Conservation (phyloP, 1,140 invertebrate species). For the Agrilus planipennis region DNA sequence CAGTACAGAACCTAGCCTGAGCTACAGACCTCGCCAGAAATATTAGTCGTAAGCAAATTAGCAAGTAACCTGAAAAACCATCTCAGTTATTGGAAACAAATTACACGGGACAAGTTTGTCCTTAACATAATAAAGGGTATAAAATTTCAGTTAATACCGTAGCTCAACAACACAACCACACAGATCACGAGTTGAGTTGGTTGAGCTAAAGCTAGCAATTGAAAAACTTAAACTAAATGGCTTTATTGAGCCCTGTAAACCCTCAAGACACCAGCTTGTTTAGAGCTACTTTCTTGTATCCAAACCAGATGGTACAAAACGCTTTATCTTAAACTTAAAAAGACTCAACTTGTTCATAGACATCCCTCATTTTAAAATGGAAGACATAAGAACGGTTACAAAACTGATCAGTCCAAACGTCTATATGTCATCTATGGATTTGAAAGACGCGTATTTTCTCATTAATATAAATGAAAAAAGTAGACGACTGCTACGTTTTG, state of each 20-base stretch:
- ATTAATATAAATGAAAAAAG: slow-evolving; percentile 9
- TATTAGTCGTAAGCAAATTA: not conserved
- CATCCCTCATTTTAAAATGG: slow-evolving; percentile 15
- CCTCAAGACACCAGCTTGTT: slow-evolving; percentile 11
- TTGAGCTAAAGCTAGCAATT: not conserved
- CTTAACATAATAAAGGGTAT: slow-evolving; percentile 6
- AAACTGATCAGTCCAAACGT: slow-evolving; percentile 13
- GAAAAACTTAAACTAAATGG: slow-evolving; percentile 6
- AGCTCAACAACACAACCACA: slow-evolving; percentile 1
- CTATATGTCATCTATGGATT: slow-evolving; percentile 12
- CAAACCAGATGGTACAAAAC: slow-evolving; percentile 9
- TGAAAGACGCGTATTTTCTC: slow-evolving; percentile 8
- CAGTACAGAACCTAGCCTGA: no score
- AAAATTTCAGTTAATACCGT: slow-evolving; percentile 8
- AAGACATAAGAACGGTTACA: slow-evolving; percentile 11
- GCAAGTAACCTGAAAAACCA: not conserved
- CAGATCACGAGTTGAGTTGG: slow-evolving; percentile 2
- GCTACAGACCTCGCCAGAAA: no score
- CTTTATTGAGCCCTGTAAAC: slow-evolving; percentile 1
- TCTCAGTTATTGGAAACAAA: slow-evolving; percentile 1
- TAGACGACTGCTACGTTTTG: slow-evolving; percentile 17
- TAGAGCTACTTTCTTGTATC: slow-evolving; percentile 13
- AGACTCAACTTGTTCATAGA: slow-evolving; percentile 11
- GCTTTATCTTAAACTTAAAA: slow-evolving; percentile 15
- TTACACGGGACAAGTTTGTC: slow-evolving; percentile 5